Conservation (phyloP, 2,888 invertebrate genomes). For the Pseudeuparius sepicola region DNA sequence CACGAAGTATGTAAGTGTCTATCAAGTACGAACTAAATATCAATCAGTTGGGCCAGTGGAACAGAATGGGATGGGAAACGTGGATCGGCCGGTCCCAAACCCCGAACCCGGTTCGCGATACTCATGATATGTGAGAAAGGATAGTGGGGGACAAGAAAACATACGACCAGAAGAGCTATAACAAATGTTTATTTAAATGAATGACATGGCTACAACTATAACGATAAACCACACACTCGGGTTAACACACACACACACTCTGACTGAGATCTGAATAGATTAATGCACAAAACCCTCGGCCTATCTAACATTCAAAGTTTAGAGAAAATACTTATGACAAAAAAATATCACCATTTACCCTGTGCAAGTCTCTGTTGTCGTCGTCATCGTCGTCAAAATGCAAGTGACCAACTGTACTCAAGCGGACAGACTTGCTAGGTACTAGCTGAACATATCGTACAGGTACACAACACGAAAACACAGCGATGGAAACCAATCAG, state of each 20-base stretch:
- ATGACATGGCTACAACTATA: slow-evolving; percentile 34
- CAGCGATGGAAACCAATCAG: slow-evolving; percentile 41
- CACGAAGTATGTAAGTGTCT: too few species aligned
- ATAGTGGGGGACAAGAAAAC: slow-evolving; percentile 24
- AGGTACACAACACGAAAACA: slow-evolving; percentile 44
- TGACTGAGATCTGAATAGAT: slow-evolving; percentile 37
- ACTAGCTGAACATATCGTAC: slow-evolving; percentile 43
- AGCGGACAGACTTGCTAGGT: slow-evolving; percentile 43
- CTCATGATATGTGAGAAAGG: slow-evolving; percentile 29
- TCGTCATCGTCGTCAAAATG: slow-evolving; percentile 40
- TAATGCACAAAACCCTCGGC: slow-evolving; percentile 43
- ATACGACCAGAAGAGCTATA: slow-evolving; percentile 32
- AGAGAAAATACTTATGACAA: slow-evolving; percentile 44
- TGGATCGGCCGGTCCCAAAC: too few species aligned
- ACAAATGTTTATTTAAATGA: slow-evolving; percentile 34
- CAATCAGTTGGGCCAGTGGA: too few species aligned
- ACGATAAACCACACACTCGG: slow-evolving; percentile 34
- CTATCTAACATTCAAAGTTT: slow-evolving; percentile 43
- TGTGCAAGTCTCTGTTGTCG: slow-evolving; percentile 43
- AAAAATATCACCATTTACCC: slow-evolving; percentile 45
- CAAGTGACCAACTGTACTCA: slow-evolving; percentile 42
- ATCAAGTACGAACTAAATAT: too few species aligned
- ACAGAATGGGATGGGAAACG: too few species aligned
- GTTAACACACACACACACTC: slow-evolving; percentile 35
- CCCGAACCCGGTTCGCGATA: too few species aligned